These are phyloP conservation scores for Echiichthys vipera DNA, from an alignment of 2,797 vertebrate genomes.

Conservation along the genomic window DNA sequence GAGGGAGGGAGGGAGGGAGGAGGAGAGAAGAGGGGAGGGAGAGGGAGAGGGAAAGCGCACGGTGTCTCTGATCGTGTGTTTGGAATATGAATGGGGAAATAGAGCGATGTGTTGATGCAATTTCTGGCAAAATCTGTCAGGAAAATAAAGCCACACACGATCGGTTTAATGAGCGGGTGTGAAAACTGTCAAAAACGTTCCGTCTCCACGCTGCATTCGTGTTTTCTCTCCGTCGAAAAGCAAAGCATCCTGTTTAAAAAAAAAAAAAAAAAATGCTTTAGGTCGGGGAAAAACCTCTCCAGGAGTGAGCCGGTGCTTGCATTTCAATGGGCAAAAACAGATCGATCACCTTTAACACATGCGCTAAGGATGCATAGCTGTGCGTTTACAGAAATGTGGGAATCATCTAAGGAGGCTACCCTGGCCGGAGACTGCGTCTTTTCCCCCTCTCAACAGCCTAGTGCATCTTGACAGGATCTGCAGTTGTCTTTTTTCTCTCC, in stretches of 20 bases:
- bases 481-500: constrained; percentile 64
- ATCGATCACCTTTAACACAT: constrained; percentile 38
- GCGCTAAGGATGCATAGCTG: constrained; percentile 55
- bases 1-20: constrained; percentile 9
- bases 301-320: constrained; percentile 40
- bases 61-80: constrained; percentile 65
- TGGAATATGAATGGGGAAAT: constrained; percentile 62
- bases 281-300: constrained; percentile 46
- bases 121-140: constrained; percentile 44
- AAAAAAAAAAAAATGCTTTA: no score
- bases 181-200: constrained; percentile 23
- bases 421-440: constrained; percentile 77
- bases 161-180: neutral
- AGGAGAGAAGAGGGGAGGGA: neutral
- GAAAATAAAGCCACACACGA: neutral
- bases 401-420: constrained; percentile 53
- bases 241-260: constrained; percentile 54
- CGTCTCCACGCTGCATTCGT: constrained; percentile 27
- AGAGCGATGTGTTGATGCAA: constrained; percentile 48
- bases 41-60: constrained; percentile 43
- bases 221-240: constrained; percentile 47
- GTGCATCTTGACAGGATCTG: constrained; percentile 76
- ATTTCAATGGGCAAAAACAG: constrained; percentile 45
- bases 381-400: constrained; percentile 59
- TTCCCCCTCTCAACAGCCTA: constrained; percentile 52